These are phyloP conservation scores for Drosophila insularis DNA, from an alignment of 1,140 invertebrate genomes.

Conservation along the genomic window DNA sequence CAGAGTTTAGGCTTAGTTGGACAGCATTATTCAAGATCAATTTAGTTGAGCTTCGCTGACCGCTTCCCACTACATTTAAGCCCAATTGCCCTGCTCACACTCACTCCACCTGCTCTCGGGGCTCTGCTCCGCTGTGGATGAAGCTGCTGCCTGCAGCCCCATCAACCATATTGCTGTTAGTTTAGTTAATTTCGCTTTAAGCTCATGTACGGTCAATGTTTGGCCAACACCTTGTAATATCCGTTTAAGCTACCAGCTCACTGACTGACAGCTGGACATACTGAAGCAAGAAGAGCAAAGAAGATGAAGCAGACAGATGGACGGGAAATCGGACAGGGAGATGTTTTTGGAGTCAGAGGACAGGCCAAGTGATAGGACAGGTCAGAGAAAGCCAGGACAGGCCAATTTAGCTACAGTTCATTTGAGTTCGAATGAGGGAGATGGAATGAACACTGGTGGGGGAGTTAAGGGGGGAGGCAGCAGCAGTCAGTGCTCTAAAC, in stretches of 20 bases:
- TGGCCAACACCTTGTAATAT: constrained; percentile 81
- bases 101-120: background rate
- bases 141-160: too few species aligned
- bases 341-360: background rate
- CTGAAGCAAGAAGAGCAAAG: background rate
- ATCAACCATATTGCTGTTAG: constrained; percentile 21
- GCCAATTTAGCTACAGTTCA: constrained; percentile 77
- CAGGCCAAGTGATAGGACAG: constrained; percentile 20
- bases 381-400: constrained; percentile 7
- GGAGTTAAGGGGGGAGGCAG: constrained; percentile 13
- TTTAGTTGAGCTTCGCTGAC: too few species aligned
- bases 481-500: constrained; percentile 76
- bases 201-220: constrained; percentile 82
- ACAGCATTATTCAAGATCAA: background rate
- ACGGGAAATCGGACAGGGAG: too few species aligned
- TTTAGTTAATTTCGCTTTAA: constrained; percentile 76
- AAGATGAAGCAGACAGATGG: constrained; percentile 14
- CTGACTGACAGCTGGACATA: constrained; percentile 70
- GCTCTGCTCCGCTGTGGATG: too few species aligned
- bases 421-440: constrained; percentile 57
- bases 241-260: constrained; percentile 65
- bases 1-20: too few species aligned
- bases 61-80: too few species aligned
- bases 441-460: background rate
- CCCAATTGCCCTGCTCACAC: background rate